These are phyloP conservation scores for Eupithecia exiguata DNA, from an alignment of 2,888 invertebrate species.

Conservation along the genomic window DNA sequence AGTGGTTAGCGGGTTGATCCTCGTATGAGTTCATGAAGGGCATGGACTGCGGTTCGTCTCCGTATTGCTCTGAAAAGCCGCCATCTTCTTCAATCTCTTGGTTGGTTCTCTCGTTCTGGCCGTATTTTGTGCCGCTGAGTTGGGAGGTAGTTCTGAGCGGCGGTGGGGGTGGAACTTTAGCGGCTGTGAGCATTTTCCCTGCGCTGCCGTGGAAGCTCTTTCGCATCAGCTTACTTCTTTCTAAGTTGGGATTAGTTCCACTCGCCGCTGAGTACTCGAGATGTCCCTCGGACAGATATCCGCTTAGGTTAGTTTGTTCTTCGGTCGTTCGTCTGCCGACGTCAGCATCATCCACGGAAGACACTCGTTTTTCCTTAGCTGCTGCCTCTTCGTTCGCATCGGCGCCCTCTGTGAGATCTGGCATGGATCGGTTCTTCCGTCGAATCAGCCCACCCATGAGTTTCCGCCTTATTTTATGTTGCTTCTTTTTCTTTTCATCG, in stretches of 20 bases:
- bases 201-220: constrained; percentile 94
- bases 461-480: constrained; percentile 94
- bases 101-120: constrained; percentile 75
- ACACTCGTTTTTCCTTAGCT: constrained; percentile 72
- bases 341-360: constrained; percentile 89
- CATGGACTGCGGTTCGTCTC: constrained; percentile 85
- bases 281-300: constrained; percentile 94
- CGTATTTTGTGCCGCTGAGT: constrained; percentile 88
- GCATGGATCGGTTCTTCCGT: constrained; percentile 95
- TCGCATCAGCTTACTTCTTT: constrained; percentile 93
- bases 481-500: constrained; percentile 91
- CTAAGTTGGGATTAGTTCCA: constrained; percentile 91
- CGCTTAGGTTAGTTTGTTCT: constrained; percentile 86
- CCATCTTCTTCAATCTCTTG: constrained; percentile 78
- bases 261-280: constrained; percentile 88
- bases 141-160: constrained; percentile 94
- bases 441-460: constrained; percentile 95
- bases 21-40: constrained; percentile 85
- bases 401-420: constrained; percentile 93
- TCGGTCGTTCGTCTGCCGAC: constrained; percentile 87
- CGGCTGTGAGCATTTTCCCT: constrained; percentile 90
- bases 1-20: constrained; percentile 68
- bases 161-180: constrained; percentile 93
- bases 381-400: constrained; percentile 77
- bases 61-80: constrained; percentile 79